Base-by-base conservation (phyloP, 2,113 vertebrate species). In the Alectura lathami region DNA sequence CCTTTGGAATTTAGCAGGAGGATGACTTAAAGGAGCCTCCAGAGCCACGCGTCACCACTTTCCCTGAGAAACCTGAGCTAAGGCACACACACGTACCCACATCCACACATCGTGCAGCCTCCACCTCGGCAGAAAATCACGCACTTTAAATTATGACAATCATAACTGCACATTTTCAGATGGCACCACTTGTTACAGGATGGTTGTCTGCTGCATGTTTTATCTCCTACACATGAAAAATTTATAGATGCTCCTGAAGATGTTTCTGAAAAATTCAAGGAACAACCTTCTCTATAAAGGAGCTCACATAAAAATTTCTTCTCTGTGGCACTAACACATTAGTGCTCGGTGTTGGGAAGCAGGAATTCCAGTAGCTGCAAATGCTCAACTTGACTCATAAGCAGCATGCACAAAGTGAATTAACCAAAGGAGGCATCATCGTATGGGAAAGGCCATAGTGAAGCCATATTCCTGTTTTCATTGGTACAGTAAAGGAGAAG, bases 201-300 rank as follows among this genome's bases (percentile, higher is more conserved):
- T 34, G n/a, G 76, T 23, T 91, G 75, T 77, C 93, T 94, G 79
- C 72, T 42, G 22, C 8, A 4, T 27, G 74, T 14, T 96, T 94
- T 78, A 90, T 69, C 72, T 86, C 40, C 92, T 83, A 57, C 42
- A 70, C 22, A 80, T 56, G 84, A 93, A 94, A 95, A 92, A 96
- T 27, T 38, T 63, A 89, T 48, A 78, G 22, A 9, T 5, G 4
- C 57, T 95, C 83, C 68, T 63, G n/a, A 86, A 94, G 93, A 94
- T 1, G 30, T 48, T 88, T 78, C 91, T 85, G 91, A 93, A 59
- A 59, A 96, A 93, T 84, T 94, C 82, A 74, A 81, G 48, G 59
- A 90, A 78, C 63, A 59, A 34, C 64, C 73, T 83, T 81, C 78
- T 82, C 17, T 40, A 84, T 26, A 62, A 54, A 77, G 40, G 23